Base-by-base conservation (phyloP, 2,113 vertebrate genomes). In the Ceuthmochares aereus region DNA sequence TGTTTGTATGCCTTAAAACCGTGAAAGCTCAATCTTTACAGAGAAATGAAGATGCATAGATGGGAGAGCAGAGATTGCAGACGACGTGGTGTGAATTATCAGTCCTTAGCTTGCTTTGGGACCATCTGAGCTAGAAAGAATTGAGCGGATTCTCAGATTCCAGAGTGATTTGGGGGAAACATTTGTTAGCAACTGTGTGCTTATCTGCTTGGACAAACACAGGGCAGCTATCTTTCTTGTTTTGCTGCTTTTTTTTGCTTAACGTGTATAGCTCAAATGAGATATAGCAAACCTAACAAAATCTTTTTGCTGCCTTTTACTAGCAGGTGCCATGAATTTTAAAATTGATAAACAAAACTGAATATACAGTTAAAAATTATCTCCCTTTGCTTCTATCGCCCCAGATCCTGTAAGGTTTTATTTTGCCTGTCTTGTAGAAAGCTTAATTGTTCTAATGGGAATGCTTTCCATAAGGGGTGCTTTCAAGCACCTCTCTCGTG, bases 361-460 rank as follows among this genome's bases (percentile, higher is more conserved):
- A 81, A 63, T 52, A 29, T 34, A 20, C 6, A 74, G n/a, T 49
- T 92, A 51, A 69, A 81, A 95, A 60, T 84, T 80, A 81, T 66
- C 47, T 92, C 54, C 7, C 43, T 81, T 81, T 75, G 30, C 75
- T 93, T 84, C 69, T 17, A 10, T 70, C 56, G 14, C 27, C 20
- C 36, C n/a, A 20, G 36, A 40, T 87, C 94, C 37, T 72, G 10
- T 64, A 58, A 84, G 32, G n/a, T 8, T 0, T 84, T 90, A 36
- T 63, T 93, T 87, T 96, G 76, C 62, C 84, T 52, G 22, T 81
- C 25, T 47, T 64, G 62, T 75, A 58, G 73, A 91, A 94, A 73
- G 30, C 56, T 84, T 94, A 80, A 94, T 94, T 95, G 92, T 87
- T 79, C 92, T 93, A 78, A 29, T 42, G 86, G 88, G 92, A 84